Base-by-base conservation (phyloP, 2,113 vertebrate genomes). In the Elaphurus davidianus region DNA sequence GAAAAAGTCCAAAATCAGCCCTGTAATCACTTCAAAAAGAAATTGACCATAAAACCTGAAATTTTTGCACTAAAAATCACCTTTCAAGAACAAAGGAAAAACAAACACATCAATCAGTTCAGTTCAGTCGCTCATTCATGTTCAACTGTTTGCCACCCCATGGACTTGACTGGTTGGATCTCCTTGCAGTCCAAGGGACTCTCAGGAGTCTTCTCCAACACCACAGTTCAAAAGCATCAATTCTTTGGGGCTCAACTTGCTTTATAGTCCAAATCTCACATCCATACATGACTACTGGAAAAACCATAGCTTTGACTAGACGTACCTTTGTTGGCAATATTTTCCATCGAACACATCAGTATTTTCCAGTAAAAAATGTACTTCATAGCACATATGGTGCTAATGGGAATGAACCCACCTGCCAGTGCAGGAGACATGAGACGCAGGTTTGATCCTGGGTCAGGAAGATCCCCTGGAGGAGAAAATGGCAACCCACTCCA, bases 71-170 rank as follows among this genome's bases (percentile, higher is more conserved):
- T 43, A 55, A 89, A 89, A 55, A 21, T 17, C n/a, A 54, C 23
- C n/a, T 30, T 74, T 89, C n/a, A 74, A 43, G n/a, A 89, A 40
- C 25, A 54, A 54, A 54, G 50, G 2, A 74, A 74, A 64, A 89
- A 89, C 12, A 81, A 30, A 40, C 7, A 40, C 64, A 36, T 36
- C 33, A 67, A 5, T 67, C 33, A 21, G 17, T 64, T 62, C 60
- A 62, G 33, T 67, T 67, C 64, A 67, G 9, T 67, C 0, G 0
- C 33, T 67, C 64, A 36, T 9, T 67, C 33, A 67, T 0, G 0
- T 36, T 17, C 64, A 67, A 21, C 64, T 67, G 7, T 36, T 67
- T 21, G 64, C 33, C 0, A 67, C 4, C 33, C 33, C 64, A 54
- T 36, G 64, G 64, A 21, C 33, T 67, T 36, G 4, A 36, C 64